Conservation (phyloP, 2,113 vertebrate genomes). For the Larimichthys polyactis region DNA sequence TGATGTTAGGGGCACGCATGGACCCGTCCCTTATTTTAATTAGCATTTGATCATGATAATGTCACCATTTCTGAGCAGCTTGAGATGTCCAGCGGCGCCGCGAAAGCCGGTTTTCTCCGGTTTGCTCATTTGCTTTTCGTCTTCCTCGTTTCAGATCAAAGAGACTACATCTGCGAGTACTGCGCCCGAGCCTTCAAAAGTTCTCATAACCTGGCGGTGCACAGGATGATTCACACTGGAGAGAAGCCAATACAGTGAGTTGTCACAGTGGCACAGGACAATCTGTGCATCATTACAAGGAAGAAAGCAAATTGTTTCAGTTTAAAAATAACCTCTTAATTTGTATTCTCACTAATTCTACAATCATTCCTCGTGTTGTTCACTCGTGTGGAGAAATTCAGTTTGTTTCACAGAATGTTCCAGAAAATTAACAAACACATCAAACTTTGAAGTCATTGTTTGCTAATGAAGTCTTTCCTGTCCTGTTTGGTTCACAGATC, state of each 20-base stretch:
- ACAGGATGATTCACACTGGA: constrained; percentile 95
- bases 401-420: neutral
- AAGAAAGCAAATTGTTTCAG: neutral
- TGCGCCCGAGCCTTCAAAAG: constrained; percentile 95
- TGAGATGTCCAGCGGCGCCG: neutral
- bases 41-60: neutral
- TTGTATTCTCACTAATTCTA: too few relatives aligned
- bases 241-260: constrained; percentile 93
- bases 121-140: too few relatives aligned
- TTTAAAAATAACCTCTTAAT: neutral
- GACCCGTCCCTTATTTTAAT: neutral
- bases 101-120: too few relatives aligned
- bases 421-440: too few relatives aligned
- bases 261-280: too few relatives aligned
- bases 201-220: constrained; percentile 93
- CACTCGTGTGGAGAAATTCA: neutral
- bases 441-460: too few relatives aligned
- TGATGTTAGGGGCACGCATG: constrained; percentile 54
- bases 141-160: constrained; percentile 83
- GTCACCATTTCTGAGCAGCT: neutral
- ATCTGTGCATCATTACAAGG: neutral
- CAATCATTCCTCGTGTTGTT: neutral
- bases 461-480: too few relatives aligned
- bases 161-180: constrained; percentile 94
- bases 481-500: too few relatives aligned